Evolutionary conservation across 2,888 invertebrate genomes (phyloP).

Genomic region (Scotopteryx bipunctaria): DNA sequence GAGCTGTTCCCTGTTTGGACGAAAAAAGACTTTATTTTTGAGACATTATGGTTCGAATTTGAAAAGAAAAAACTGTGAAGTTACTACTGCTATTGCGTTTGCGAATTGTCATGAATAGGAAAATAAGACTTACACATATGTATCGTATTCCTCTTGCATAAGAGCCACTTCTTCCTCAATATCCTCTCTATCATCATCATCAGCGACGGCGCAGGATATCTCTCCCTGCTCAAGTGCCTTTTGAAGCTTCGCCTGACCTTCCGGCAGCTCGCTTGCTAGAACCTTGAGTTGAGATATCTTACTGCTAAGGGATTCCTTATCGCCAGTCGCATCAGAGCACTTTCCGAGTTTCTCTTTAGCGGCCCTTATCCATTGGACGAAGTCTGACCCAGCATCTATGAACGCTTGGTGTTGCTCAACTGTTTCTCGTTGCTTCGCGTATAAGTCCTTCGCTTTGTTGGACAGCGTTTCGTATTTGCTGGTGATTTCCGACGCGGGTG

Average conservation of each 20-base stretch:
- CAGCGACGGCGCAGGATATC: conserved; percentile 92
- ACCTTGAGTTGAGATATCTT: conserved; percentile 94
- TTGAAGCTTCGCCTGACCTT: conserved; percentile 92
- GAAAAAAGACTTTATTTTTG: conserved; percentile 4
- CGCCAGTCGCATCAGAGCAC: conserved; percentile 96
- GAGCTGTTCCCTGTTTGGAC: conserved; percentile 86
- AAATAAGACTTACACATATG: conserved; percentile 85
- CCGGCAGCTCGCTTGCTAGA: conserved; percentile 91
- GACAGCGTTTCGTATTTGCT: conserved; percentile 94
- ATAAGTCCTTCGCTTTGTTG: conserved; percentile 94
- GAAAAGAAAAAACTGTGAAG: not conserved
- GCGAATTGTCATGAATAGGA: too few species aligned
- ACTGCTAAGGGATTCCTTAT: conserved; percentile 93
- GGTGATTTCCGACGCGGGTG: conserved; percentile 95
- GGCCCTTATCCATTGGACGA: conserved; percentile 95
- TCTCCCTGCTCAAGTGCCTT: conserved; percentile 92
- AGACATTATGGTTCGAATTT: not conserved
- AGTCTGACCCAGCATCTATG: conserved; percentile 95
- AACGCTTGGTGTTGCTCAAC: conserved; percentile 96
- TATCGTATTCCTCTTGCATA: conserved; percentile 95
- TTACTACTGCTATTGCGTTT: too few species aligned
- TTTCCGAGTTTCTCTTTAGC: conserved; percentile 96
- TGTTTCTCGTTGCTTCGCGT: conserved; percentile 94
- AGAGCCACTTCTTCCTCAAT: conserved; percentile 96
- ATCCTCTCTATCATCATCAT: conserved; percentile 93